Evolutionary conservation across 2,797 vertebrate species (phyloP).

Genomic region (Mus spretus): DNA sequence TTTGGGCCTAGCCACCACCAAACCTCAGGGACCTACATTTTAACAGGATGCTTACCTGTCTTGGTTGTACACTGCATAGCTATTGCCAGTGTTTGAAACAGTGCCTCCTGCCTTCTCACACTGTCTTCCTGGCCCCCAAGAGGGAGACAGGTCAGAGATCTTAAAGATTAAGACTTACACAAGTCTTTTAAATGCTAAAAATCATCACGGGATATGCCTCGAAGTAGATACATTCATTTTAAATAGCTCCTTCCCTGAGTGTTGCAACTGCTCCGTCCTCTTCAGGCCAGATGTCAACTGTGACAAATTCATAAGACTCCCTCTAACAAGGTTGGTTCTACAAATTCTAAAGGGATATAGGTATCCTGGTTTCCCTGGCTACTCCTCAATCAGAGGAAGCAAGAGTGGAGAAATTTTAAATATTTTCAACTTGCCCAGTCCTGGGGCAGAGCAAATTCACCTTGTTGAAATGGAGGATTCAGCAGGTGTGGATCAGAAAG

Average conservation of each 20-base stretch:
- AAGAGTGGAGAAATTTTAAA: conserved; percentile 15
- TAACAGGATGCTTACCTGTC: neutral
- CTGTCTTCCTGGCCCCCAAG: neutral
- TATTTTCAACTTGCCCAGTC: conserved; percentile 40
- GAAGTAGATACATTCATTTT: neutral
- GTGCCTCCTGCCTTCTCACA: conserved; percentile 22
- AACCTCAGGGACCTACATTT: neutral
- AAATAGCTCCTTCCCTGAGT: neutral
- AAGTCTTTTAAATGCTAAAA: conserved; percentile 40
- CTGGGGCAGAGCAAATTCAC: conserved; percentile 7
- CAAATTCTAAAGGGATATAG: conserved; percentile 33
- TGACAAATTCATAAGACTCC: conserved; percentile 56
- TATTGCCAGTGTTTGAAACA: neutral
- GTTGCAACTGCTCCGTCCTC: neutral
- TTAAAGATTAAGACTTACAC: conserved; percentile 5
- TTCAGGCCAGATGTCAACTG: neutral
- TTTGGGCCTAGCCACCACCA: neutral
- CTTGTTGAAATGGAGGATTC: neutral
- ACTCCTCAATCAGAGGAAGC: conserved; percentile 5
- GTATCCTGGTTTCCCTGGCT: conserved; percentile 65
- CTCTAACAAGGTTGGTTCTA: neutral
- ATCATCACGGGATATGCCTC: neutral
- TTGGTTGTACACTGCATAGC: neutral
- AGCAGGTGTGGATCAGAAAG: neutral
- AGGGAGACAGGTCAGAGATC: neutral